Evolutionary conservation across 23 tunicate species (phyloP).

Genomic region (Oikopleura dioica): DNA sequence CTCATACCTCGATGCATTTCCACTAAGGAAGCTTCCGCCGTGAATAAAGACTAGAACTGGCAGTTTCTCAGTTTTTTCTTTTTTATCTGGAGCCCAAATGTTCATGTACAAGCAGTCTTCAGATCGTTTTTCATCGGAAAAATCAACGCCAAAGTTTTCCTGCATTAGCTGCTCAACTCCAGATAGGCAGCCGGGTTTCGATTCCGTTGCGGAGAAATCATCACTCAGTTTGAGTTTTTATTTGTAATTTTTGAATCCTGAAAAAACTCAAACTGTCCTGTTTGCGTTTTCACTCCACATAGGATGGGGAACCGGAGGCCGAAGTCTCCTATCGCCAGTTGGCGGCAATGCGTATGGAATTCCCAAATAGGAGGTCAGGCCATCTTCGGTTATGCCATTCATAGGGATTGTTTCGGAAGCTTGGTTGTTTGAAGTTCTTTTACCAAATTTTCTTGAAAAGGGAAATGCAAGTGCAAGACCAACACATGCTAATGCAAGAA

Average conservation of each 20-base stretch:
- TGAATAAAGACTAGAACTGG: conserved; percentile 63
- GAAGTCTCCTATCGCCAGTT: not conserved
- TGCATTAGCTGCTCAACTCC: too few relatives aligned
- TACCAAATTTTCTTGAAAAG: too few relatives aligned
- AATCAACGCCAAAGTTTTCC: not conserved
- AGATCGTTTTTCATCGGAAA: not conserved
- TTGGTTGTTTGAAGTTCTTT: too few relatives aligned
- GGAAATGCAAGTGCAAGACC: too few relatives aligned
- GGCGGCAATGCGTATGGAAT: not conserved
- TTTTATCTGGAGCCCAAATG: not conserved
- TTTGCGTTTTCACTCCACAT: not conserved
- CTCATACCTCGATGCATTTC: conserved; percentile 20
- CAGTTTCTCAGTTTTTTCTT: too few relatives aligned
- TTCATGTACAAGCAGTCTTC: not conserved
- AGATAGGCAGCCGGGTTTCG: too few relatives aligned
- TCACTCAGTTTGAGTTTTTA: not conserved
- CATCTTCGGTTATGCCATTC: too few relatives aligned
- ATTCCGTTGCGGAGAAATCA: not conserved
- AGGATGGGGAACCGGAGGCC: not conserved
- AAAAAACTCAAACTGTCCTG: not conserved
- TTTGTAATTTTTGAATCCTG: not conserved
- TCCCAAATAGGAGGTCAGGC: too few relatives aligned
- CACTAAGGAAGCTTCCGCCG: conserved; percentile 34
- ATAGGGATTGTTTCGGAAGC: too few relatives aligned
- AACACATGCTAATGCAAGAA: too few relatives aligned